These are phyloP conservation scores for Phthorimaea operculella DNA, from an alignment of 1,140 invertebrate species.

Conservation along the genomic window DNA sequence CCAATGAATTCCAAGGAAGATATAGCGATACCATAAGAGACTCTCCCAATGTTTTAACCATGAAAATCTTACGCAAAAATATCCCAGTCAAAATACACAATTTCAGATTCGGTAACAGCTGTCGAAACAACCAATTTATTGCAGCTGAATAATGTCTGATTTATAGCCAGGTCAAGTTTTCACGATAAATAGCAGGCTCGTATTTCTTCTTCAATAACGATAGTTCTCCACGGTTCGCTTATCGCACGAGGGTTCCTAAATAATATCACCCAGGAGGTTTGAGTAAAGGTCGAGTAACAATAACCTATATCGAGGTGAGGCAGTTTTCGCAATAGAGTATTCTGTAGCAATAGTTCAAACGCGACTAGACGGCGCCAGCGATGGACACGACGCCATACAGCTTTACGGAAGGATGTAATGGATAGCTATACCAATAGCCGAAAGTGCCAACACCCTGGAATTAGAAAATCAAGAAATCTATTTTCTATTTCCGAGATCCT, in stretches of 20 bases:
- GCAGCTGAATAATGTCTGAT: neutral
- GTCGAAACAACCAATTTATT: neutral
- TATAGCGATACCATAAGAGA: too few relatives aligned
- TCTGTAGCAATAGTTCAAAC: conserved; percentile 9
- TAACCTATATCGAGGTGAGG: conserved; percentile 34
- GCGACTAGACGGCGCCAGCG: conserved; percentile 31
- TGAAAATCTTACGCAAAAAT: too few relatives aligned
- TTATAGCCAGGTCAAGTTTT: neutral
- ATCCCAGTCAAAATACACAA: too few relatives aligned
- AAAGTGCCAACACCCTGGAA: too few relatives aligned
- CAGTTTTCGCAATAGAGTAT: conserved; percentile 35
- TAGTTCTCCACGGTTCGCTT: conserved; percentile 20
- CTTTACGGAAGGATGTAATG: neutral
- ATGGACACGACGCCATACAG: conserved; percentile 11
- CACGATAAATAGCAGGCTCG: conserved; percentile 10
- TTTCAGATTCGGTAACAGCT: neutral
- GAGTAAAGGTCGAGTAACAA: conserved; percentile 44
- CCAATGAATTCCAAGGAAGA: too few relatives aligned
- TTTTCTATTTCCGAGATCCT: too few relatives aligned
- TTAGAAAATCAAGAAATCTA: too few relatives aligned
- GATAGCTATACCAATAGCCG: neutral
- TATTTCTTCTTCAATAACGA: conserved; percentile 24
- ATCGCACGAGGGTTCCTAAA: conserved; percentile 17
- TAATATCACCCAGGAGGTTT: conserved; percentile 29
- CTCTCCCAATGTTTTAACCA: too few relatives aligned